Percentiles rank a stretch among this genome's conserved stretches.
These are phyloP conservation scores for Cheirogaleus major DNA, from an alignment of 2,797 vertebrate species.

Conservation along the genomic window DNA sequence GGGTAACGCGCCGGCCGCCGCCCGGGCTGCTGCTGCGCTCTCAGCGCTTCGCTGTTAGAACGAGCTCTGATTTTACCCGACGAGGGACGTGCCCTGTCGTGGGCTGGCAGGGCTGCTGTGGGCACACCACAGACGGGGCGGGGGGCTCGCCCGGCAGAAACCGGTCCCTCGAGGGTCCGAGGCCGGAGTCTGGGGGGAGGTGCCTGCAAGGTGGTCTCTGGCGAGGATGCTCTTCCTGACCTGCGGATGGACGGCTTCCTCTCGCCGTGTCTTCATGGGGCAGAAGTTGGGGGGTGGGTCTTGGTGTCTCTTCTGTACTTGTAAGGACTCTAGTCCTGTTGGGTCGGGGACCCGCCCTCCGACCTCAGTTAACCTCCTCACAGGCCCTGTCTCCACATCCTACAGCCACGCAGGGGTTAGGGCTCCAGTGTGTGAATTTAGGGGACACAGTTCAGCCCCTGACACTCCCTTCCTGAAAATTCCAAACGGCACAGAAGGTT, in stretches of 20 bases:
- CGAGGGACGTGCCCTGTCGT: background rate
- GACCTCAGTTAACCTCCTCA: background rate
- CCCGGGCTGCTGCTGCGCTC: accelerated
- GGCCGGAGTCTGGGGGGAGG: background rate
- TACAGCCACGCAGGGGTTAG: background rate
- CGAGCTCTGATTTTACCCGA: background rate
- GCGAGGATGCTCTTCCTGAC: background rate
- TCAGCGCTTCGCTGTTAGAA: accelerated
- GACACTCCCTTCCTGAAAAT: background rate
- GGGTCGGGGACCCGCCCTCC: background rate
- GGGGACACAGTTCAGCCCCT: background rate
- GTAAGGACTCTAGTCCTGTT: background rate
- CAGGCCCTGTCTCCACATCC: background rate
- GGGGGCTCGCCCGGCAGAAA: accelerated
- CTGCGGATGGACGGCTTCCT: accelerated
- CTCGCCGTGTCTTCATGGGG: accelerated
- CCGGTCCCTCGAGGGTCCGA: background rate
- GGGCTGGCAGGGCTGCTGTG: accelerated
- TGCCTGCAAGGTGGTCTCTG: accelerated
- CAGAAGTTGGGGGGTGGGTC: background rate
- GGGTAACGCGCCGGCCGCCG: background rate
- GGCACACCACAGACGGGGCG: accelerated
- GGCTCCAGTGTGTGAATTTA: background rate
- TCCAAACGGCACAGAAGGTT: background rate
- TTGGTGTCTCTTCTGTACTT: background rate